Evolutionary conservation across 2,797 vertebrate species (phyloP).

Genomic region (Acrocephalus scirpaceus): DNA sequence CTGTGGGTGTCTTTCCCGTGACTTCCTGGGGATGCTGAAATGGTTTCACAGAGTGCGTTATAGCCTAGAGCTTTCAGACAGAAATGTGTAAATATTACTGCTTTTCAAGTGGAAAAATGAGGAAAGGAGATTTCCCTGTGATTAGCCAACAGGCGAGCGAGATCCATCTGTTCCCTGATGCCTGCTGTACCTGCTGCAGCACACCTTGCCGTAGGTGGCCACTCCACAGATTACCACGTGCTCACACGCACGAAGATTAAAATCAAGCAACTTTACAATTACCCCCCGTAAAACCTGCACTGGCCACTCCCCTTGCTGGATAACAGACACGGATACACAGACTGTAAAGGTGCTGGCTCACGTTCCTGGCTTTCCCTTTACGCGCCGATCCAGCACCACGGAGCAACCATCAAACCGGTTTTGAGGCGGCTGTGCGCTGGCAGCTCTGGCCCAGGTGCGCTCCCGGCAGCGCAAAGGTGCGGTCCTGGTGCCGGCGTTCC

Average conservation of each 20-base stretch:
- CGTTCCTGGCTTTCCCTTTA: neutral
- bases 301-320: neutral
- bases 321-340: neutral
- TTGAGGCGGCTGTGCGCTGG: fast-evolving
- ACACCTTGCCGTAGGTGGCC: neutral
- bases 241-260: neutral
- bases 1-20: neutral
- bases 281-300: neutral
- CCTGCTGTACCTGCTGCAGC: neutral
- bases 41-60: neutral
- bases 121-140: neutral
- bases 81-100: neutral
- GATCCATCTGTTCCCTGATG: neutral
- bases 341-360: fast-evolving
- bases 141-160: neutral
- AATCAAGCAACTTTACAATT: neutral
- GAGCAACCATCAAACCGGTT: neutral
- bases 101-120: neutral
- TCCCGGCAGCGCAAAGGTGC: neutral
- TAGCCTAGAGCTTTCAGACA: neutral
- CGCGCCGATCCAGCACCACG: neutral
- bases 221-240: neutral
- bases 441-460: neutral
- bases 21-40: neutral
- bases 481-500: neutral